Conservation (phyloP, 2,113 vertebrate species). For the Acrocephalus kingi region DNA sequence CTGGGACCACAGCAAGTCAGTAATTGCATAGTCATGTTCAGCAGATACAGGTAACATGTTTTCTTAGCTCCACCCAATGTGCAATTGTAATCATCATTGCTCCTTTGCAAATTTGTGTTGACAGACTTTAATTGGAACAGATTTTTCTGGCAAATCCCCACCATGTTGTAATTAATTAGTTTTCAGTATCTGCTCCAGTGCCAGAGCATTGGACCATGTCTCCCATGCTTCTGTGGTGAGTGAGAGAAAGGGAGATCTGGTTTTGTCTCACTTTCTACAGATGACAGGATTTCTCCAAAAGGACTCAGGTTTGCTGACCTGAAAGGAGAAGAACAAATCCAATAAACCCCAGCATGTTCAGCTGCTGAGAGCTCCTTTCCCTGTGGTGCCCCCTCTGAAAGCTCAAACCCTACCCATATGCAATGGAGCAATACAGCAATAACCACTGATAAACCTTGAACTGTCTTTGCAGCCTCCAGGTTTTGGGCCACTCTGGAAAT, state of each 20-base stretch:
- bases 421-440: background rate
- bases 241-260: background rate
- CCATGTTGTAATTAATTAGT: background rate
- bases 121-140: background rate
- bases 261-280: background rate
- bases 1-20: background rate
- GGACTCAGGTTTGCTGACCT: background rate
- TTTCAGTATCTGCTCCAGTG: background rate
- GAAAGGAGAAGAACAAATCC: background rate
- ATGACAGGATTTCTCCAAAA: background rate
- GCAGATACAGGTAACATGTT: background rate
- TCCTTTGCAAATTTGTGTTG: background rate
- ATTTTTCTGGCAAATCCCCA: background rate
- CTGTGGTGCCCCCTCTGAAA: background rate
- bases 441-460: background rate
- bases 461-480: background rate
- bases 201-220: background rate
- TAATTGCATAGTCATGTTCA: background rate
- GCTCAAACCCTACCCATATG: background rate
- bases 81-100: background rate
- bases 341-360: background rate
- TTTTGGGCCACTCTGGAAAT: background rate
- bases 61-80: background rate
- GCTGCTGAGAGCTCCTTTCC: background rate
- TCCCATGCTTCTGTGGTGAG: background rate